Evolutionary conservation across 2,797 vertebrate genomes (phyloP).

Genomic region (Scomberomorus guttatus): DNA sequence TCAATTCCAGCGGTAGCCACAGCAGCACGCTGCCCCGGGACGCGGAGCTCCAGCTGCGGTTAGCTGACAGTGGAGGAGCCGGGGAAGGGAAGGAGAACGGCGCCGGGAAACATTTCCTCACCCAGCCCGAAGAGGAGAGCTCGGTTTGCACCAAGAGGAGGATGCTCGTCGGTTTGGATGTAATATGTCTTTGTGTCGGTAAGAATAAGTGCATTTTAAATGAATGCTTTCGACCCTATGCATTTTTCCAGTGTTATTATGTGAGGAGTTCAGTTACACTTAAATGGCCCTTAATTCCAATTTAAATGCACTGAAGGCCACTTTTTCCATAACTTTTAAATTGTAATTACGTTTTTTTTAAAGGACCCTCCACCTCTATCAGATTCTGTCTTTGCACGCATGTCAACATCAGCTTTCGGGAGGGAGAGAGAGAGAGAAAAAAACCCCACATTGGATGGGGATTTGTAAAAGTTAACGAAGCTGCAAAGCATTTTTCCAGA

Average conservation of each 20-base stretch:
- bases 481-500: slow-evolving; percentile 66
- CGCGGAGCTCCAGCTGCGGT: slow-evolving; percentile 83
- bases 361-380: not conserved
- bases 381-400: not conserved
- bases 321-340: not conserved
- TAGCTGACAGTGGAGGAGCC: slow-evolving; percentile 77
- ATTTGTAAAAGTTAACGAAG: slow-evolving; percentile 59
- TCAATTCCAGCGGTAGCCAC: slow-evolving; percentile 72
- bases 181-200: slow-evolving; percentile 86
- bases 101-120: slow-evolving; percentile 75
- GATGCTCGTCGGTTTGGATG: slow-evolving; percentile 86
- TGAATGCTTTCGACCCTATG: not conserved
- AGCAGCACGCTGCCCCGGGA: slow-evolving; percentile 78
- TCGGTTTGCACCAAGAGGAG: slow-evolving; percentile 81
- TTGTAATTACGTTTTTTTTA: not conserved
- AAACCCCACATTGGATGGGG: not conserved
- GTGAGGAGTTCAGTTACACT: not conserved
- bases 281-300: not conserved
- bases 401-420: slow-evolving; percentile 21
- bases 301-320: not conserved
- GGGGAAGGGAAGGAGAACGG: slow-evolving; percentile 84
- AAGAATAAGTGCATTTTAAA: slow-evolving; percentile 55
- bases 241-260: not conserved
- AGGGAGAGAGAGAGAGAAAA: too few relatives aligned
- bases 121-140: slow-evolving; percentile 59